These are phyloP conservation scores for Drosophila prostipennis DNA, from an alignment of 2,888 invertebrate species.

Conservation along the genomic window DNA sequence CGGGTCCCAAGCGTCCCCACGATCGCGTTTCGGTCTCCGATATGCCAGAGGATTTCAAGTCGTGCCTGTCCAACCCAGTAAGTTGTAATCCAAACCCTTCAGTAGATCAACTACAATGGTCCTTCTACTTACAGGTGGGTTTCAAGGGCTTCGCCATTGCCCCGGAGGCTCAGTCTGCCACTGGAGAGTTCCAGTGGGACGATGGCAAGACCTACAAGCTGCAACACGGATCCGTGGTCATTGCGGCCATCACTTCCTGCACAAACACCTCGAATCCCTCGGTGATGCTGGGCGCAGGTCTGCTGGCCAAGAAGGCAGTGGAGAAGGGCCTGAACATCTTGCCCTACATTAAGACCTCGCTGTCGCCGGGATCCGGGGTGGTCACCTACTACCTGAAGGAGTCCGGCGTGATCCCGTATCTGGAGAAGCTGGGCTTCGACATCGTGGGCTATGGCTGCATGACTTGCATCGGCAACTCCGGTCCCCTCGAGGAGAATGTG, in stretches of 20 bases:
- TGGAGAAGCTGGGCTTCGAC: slow-evolving; percentile 95
- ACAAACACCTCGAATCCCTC: slow-evolving; percentile 99
- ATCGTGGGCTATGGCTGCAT: slow-evolving; percentile 99
- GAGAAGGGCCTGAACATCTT: slow-evolving; percentile 94
- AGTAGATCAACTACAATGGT: neutral
- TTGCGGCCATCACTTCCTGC: slow-evolving; percentile 98
- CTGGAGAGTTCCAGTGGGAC: slow-evolving; percentile 90
- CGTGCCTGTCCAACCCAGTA: slow-evolving; percentile 95
- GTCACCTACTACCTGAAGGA: slow-evolving; percentile 92
- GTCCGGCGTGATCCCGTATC: slow-evolving; percentile 95
- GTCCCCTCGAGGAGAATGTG: slow-evolving; percentile 96
- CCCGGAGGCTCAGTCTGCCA: slow-evolving; percentile 86
- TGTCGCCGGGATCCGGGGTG: slow-evolving; percentile 98
- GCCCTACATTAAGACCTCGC: slow-evolving; percentile 98
- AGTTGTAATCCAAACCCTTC: slow-evolving; percentile 85
- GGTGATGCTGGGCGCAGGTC: slow-evolving; percentile 98
- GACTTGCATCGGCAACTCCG: slow-evolving; percentile 99
- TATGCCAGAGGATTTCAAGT: slow-evolving; percentile 95
- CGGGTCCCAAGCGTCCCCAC: slow-evolving; percentile 98
- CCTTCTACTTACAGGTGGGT: slow-evolving; percentile 87
- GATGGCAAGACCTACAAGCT: slow-evolving; percentile 92
- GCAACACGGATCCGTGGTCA: slow-evolving; percentile 96
- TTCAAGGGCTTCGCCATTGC: slow-evolving; percentile 96
- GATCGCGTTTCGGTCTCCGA: slow-evolving; percentile 95
- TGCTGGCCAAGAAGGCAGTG: slow-evolving; percentile 97